Percentiles rank a stretch among this genome's conserved stretches.
phyloP scores from a whole-genome alignment of 1,140 invertebrate genomes.

The Piezodorus guildinii region DNA sequence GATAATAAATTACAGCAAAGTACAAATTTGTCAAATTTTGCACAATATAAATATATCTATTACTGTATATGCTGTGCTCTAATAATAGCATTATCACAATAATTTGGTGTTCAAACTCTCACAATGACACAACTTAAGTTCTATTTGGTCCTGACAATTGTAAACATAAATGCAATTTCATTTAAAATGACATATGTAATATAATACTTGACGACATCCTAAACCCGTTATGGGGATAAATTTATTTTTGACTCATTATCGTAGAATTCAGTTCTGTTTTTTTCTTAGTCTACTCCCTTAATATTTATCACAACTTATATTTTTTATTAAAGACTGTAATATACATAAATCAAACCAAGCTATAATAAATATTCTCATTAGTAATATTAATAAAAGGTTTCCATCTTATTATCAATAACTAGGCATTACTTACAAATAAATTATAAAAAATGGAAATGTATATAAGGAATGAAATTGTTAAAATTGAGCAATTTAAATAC shows the following conservation, averaged over 20 bases:
- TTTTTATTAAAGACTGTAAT: neutral
- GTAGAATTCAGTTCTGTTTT: conserved; percentile 9
- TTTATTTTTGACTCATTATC: neutral
- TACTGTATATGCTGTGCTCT: neutral
- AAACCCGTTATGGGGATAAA: neutral
- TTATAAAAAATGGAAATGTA: conserved; percentile 11
- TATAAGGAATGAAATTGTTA: conserved; percentile 14
- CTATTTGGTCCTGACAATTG: conserved; percentile 2
- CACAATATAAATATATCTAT: neutral
- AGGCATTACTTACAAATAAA: neutral
- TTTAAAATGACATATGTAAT: neutral
- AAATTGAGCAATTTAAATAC: conserved; percentile 12
- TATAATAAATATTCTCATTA: conserved; percentile 2
- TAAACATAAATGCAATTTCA: neutral
- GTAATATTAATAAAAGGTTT: neutral
- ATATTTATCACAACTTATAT: neutral
- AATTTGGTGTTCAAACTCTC: conserved; percentile 9
- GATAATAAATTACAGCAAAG: conserved; percentile 11
- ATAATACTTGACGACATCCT: neutral
- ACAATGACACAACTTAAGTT: neutral
- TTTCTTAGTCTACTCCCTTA: neutral
- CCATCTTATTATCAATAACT: neutral
- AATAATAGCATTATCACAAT: conserved; percentile 9
- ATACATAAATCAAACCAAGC: neutral
- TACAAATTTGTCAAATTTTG: neutral